These are phyloP conservation scores for Eucera pruinosa DNA, from an alignment of 2,888 invertebrate species.

Conservation along the genomic window DNA sequence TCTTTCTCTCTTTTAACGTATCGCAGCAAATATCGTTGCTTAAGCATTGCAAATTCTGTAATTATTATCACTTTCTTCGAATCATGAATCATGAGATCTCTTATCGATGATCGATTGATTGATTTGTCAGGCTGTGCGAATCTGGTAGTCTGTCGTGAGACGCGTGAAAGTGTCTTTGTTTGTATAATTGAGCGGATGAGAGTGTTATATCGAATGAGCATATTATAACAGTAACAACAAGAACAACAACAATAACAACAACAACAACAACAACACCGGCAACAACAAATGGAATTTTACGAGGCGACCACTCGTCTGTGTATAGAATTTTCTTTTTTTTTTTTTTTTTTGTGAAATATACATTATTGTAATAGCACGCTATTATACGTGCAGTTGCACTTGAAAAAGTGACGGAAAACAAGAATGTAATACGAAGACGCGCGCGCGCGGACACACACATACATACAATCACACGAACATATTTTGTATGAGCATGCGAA, in stretches of 20 bases:
- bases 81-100: conserved; percentile 77
- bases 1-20: conserved; percentile 25
- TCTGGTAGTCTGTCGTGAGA: conserved; percentile 79
- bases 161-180: conserved; percentile 61
- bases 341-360: conserved; percentile 46
- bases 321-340: no score
- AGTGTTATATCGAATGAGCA: conserved; percentile 38
- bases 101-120: conserved; percentile 79
- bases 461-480: conserved; percentile 68
- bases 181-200: conserved; percentile 48
- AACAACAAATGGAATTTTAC: conserved; percentile 35
- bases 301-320: conserved; percentile 43
- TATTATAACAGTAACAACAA: conserved; percentile 30
- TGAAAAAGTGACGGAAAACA: conserved; percentile 10
- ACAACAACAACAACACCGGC: neutral
- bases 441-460: conserved; percentile 26
- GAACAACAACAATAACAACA: conserved; percentile 25
- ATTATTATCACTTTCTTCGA: conserved; percentile 66
- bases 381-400: conserved; percentile 27
- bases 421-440: conserved; percentile 16
- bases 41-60: conserved; percentile 59
- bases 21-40: conserved; percentile 60
- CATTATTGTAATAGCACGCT: conserved; percentile 32
- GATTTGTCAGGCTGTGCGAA: conserved; percentile 83
- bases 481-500: conserved; percentile 78